Conservation (phyloP, 2,888 invertebrate species). For the Caenorhabditis auriculariae region DNA sequence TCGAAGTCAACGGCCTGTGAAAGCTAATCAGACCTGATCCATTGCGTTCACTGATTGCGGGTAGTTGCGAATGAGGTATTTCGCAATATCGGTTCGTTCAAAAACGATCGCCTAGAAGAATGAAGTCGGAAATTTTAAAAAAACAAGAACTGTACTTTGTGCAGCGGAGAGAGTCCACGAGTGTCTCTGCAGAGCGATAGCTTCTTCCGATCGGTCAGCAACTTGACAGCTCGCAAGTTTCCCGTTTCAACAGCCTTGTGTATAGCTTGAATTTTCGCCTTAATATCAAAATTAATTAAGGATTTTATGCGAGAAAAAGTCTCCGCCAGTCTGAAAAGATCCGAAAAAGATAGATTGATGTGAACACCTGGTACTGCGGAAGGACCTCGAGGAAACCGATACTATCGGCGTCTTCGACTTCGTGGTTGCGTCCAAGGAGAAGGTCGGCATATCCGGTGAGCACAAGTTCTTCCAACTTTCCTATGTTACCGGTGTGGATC, state of each 20-base stretch:
- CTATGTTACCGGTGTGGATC: constrained; percentile 77
- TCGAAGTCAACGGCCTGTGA: not conserved
- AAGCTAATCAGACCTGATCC: constrained; percentile 60
- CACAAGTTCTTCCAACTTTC: constrained; percentile 83
- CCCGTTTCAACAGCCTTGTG: constrained; percentile 66
- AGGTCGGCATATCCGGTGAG: constrained; percentile 84
- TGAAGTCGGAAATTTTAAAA: not conserved
- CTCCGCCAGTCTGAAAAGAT: not conserved
- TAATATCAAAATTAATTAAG: too few relatives aligned
- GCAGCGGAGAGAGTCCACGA: constrained; percentile 58
- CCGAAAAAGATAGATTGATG: not conserved
- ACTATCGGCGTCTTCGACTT: constrained; percentile 65
- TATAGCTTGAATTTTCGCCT: constrained; percentile 65
- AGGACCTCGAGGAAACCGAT: constrained; percentile 83
- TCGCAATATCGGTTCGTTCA: constrained; percentile 80
- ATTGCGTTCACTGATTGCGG: constrained; percentile 64
- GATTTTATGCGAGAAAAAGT: not conserved
- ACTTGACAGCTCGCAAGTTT: constrained; percentile 66
- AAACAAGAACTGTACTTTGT: constrained; percentile 37
- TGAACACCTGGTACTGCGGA: constrained; percentile 74
- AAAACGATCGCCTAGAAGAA: constrained; percentile 66
- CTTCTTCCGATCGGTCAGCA: constrained; percentile 68
- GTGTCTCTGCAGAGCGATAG: constrained; percentile 64
- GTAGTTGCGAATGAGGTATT: constrained; percentile 70
- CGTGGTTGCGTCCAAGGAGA: constrained; percentile 72